Evolutionary conservation across 2,888 invertebrate genomes (phyloP), one percentile per base, ranked within the genome.

Genomic region (Orthonevra nobilis): DNA sequence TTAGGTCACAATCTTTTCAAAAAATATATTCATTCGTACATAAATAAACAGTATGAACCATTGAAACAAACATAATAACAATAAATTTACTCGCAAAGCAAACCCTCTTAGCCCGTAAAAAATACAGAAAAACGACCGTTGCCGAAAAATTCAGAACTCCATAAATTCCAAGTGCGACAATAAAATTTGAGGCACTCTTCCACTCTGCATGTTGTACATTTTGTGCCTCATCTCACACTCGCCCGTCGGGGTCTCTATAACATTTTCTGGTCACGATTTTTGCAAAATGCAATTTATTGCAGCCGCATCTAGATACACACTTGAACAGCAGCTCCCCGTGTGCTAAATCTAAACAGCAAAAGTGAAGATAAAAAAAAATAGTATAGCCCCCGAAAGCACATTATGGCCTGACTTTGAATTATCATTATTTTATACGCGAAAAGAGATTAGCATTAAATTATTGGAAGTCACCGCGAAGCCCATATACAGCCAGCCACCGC

Each of bases 181-280:
- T 77, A 77, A 77, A 70, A 77, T 60, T 77, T 60, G 58, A 64
- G 38, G 54, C 42, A 38, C 17, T 30, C 38, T 44, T 54, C 46
- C 28, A 30, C 50, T 42, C 30, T 23, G 63, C 48, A 54, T 48
- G 50, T 52, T 40, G 30, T 38, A 42, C 44, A 44, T 40, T 54
- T 23, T 15, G 32, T 28, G 26, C 34, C 42, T 46, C 54, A 61
- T 46, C 56, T 72, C 54, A 54, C 69, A 63, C 70, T 32, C 12
- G 15, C 3, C 20, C 50, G 38, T 30, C 26, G 38, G 12, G 10
- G 17, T 50, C 10, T 15, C 46, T 79, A 72, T 79, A 79, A 79
- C 64, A 77, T 72, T 77, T 79, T 79, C 72, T 79, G 77, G 77
- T 79, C 77, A 79, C 77, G 77, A 79, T 79, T 79, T 77, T 66